These are phyloP conservation scores for Ctenomys sociabilis DNA, from an alignment of 2,113 vertebrate species.

Conservation along the genomic window DNA sequence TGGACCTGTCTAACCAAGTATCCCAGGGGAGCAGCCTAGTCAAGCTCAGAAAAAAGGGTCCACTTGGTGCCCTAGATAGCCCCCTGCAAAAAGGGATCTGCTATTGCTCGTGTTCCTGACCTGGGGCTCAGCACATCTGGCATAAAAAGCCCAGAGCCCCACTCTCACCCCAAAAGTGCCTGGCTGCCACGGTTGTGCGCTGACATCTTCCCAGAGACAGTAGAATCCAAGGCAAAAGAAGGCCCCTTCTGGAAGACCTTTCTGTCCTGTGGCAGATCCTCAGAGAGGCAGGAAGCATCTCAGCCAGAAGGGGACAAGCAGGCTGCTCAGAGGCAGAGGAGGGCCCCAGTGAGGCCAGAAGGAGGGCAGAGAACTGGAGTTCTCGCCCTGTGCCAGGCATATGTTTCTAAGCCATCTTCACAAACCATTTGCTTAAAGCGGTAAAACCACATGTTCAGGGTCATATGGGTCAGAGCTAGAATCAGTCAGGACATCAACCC, in stretches of 20 bases:
- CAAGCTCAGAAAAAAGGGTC: background rate
- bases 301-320: background rate
- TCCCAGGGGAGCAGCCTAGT: background rate
- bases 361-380: background rate
- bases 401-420: background rate
- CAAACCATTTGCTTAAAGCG: background rate
- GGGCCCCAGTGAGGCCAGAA: background rate
- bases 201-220: background rate
- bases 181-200: background rate
- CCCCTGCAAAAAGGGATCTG: background rate
- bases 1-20: accelerated
- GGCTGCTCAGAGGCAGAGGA: background rate
- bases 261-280: background rate
- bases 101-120: background rate
- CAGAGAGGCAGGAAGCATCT: background rate
- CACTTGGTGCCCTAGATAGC: background rate
- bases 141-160: background rate
- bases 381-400: accelerated
- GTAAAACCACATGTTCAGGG: background rate
- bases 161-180: background rate
- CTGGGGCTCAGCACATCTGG: background rate
- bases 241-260: background rate
- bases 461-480: background rate
- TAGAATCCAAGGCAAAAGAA: background rate
- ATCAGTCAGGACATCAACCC: background rate